phyloP scores from a whole-genome alignment of 2,113 vertebrate species.

The Nibea albiflora region DNA sequence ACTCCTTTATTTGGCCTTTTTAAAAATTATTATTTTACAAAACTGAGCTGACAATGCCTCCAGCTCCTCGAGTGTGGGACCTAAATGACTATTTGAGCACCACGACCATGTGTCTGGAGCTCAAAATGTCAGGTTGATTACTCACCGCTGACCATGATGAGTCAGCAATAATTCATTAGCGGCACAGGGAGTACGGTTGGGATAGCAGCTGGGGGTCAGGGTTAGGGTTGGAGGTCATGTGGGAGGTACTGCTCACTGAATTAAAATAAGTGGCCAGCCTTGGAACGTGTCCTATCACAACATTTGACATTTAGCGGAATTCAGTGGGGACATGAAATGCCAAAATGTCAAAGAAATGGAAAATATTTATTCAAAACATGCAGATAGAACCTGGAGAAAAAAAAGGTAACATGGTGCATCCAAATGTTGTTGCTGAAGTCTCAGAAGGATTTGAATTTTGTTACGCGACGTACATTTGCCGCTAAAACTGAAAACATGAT shows the following conservation, averaged over 20 bases:
- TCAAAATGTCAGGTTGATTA: conserved; percentile 74
- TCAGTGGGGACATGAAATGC: conserved; percentile 42
- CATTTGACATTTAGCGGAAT: conserved; percentile 67
- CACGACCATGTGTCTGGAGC: conserved; percentile 57
- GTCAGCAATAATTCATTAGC: conserved; percentile 82
- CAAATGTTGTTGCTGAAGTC: not conserved
- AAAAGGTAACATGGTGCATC: not conserved
- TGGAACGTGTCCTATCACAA: conserved; percentile 54
- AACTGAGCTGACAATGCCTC: not conserved
- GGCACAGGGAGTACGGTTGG: conserved; percentile 33
- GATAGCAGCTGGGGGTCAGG: conserved; percentile 68
- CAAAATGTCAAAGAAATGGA: conserved; percentile 47
- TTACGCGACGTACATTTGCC: not conserved
- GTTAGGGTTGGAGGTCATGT: conserved; percentile 63
- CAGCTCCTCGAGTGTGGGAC: conserved; percentile 39
- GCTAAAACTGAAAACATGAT: not conserved
- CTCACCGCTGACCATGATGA: conserved; percentile 76
- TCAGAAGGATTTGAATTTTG: not conserved
- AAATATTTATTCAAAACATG: conserved; percentile 30
- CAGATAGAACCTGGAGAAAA: conserved; percentile 13
- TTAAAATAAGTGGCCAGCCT: conserved; percentile 66
- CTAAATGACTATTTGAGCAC: conserved; percentile 72
- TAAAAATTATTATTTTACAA: conserved; percentile 13
- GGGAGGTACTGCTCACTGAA: conserved; percentile 65
- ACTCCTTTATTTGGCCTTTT: conserved; percentile 14